A percentile compares a stretch with the other conserved stretches of the same genome.
phyloP scores from a whole-genome alignment of 2,797 vertebrate genomes.

The Poliocrania exsul region DNA sequence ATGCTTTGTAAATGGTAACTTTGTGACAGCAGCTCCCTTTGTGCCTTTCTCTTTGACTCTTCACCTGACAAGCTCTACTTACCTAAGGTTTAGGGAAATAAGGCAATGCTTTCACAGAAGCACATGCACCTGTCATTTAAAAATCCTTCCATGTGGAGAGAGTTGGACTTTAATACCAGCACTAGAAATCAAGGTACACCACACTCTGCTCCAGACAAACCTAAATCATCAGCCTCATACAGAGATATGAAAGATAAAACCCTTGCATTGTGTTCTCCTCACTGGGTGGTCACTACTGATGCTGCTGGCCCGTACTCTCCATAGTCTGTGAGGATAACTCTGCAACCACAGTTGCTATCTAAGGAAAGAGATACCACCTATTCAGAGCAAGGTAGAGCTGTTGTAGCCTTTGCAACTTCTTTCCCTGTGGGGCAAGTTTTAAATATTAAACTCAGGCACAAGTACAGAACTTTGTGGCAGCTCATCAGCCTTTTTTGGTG shows the following conservation, averaged over 20 bases:
- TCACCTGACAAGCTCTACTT: not conserved
- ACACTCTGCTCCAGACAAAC: not conserved
- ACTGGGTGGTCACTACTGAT: not conserved
- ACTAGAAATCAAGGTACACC: not conserved
- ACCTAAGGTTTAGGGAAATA: not conserved
- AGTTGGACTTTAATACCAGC: not conserved
- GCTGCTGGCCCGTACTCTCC: not conserved
- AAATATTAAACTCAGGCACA: not conserved
- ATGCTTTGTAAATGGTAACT: not conserved
- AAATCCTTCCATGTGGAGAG: not conserved
- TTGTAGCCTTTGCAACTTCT: not conserved
- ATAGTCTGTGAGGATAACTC: not conserved
- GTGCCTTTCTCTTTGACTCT: not conserved
- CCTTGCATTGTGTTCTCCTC: not conserved
- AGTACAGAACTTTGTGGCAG: not conserved
- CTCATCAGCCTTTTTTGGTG: not conserved
- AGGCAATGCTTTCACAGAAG: not conserved
- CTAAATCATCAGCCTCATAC: rapidly evolving
- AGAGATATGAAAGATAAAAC: rapidly evolving
- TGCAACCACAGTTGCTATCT: not conserved
- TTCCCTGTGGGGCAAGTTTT: not conserved
- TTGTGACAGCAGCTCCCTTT: not conserved
- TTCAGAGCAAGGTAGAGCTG: not conserved
- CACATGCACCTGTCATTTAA: not conserved
- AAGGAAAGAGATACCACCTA: not conserved